These are phyloP conservation scores for Xenopus laevis DNA, from an alignment of 2,113 vertebrate genomes.

Conservation along the genomic window DNA sequence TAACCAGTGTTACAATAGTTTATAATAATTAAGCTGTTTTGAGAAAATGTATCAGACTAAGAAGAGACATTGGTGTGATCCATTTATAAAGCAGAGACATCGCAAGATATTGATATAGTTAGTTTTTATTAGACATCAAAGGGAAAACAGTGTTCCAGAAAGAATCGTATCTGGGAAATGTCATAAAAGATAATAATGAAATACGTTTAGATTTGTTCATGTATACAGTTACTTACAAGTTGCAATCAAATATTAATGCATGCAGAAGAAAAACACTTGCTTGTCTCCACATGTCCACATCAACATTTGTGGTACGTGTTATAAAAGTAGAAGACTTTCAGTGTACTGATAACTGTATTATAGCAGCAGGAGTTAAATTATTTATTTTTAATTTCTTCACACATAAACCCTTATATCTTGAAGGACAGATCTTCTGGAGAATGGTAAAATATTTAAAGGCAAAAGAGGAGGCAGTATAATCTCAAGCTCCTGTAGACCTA, in stretches of 20 bases:
- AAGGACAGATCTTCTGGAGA: no score
- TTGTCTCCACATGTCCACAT: conserved; percentile 38
- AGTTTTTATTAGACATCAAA: conserved; percentile 20
- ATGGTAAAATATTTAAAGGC: no score
- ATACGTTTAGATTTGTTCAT: background rate
- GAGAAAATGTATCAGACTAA: no score
- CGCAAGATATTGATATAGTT: background rate
- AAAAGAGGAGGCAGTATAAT: no score
- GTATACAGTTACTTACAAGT: conserved; percentile 35
- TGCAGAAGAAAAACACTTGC: conserved; percentile 26
- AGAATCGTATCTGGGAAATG: conserved; percentile 34
- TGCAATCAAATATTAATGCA: conserved; percentile 28
- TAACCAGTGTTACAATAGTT: no score
- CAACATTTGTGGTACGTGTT: conserved; percentile 24
- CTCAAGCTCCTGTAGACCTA: no score
- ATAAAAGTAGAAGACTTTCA: conserved; percentile 18
- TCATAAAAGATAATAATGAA: conserved; percentile 18
- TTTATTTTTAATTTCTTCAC: no score
- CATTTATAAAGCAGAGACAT: no score
- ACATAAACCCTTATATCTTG: no score
- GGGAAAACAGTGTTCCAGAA: conserved; percentile 54
- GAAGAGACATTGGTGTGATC: no score
- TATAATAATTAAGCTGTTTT: no score
- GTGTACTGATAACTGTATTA: conserved; percentile 7
- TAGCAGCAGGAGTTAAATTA: conserved; percentile 25